These are phyloP conservation scores for Stictocephala bisonia DNA, from an alignment of 2,888 invertebrate species.

Conservation along the genomic window DNA sequence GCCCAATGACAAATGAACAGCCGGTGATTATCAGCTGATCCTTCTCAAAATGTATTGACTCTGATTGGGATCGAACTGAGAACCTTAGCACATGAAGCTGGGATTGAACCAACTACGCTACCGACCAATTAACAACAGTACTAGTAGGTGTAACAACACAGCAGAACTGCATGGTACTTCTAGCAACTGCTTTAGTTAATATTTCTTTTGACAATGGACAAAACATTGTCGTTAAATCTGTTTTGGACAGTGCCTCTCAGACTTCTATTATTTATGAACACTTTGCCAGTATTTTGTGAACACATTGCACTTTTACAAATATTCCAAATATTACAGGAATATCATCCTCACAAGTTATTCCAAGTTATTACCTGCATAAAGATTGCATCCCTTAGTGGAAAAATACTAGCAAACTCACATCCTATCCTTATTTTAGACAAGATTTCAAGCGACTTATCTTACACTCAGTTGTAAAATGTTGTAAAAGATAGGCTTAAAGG, in stretches of 20 bases:
- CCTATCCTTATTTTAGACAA: background rate
- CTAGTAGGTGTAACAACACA: no score
- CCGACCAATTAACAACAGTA: no score
- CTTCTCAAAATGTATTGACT: no score
- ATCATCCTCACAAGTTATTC: background rate
- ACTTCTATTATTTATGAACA: background rate
- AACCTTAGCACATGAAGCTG: no score
- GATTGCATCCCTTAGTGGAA: background rate
- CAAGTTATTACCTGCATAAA: background rate
- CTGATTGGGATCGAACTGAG: no score
- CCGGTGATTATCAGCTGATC: no score
- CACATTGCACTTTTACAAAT: background rate
- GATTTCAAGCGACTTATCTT: background rate
- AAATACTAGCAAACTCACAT: background rate
- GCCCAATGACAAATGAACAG: no score
- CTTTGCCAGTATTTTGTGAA: background rate
- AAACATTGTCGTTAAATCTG: background rate
- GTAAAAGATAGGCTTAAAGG: background rate
- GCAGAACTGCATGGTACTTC: background rate
- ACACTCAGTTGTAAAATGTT: background rate
- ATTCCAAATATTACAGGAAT: background rate
- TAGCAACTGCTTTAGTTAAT: background rate
- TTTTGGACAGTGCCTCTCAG: background rate
- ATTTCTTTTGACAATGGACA: background rate
- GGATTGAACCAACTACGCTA: no score